These are phyloP conservation scores for Halichondria panicea DNA, from an alignment of 37 sponge, comb jelly and placozoan genomes.

Conservation along the genomic window DNA sequence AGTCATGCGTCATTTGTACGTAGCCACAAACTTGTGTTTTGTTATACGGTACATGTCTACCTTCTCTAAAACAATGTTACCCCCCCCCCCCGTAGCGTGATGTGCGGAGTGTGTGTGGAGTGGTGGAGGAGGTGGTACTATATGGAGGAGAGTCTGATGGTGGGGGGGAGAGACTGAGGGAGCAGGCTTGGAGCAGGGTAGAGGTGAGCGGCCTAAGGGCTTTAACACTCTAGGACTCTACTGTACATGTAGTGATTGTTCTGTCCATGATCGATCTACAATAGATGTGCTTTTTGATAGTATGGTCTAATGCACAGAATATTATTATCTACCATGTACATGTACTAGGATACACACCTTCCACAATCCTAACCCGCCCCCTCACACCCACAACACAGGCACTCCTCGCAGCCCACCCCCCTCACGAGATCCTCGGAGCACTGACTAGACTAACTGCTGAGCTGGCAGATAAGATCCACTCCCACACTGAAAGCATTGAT, in stretches of 20 bases:
- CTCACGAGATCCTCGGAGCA: neutral
- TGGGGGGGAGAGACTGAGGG: conserved; percentile 17
- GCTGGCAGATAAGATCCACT: neutral
- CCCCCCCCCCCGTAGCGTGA: neutral
- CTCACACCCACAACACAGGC: no score
- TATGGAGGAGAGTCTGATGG: neutral
- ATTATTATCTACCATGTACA: neutral
- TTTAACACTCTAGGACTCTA: no score
- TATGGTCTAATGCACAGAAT: no score
- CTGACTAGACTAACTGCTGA: conserved; percentile 9
- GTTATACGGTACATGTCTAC: neutral
- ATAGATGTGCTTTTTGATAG: no score
- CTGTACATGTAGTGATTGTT: no score
- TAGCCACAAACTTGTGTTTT: no score
- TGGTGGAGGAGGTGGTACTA: neutral
- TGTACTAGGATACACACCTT: neutral
- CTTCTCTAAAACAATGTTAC: no score
- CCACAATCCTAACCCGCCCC: neutral
- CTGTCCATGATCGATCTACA: no score
- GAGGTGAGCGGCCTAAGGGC: conserved; percentile 24
- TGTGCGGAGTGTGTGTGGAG: neutral
- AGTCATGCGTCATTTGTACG: no score
- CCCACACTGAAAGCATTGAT: conserved; percentile 23
- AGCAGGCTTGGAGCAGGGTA: conserved; percentile 35
- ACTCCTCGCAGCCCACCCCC: conserved; percentile 2